These are phyloP conservation scores for Lampropteryx suffumata DNA, from an alignment of 2,888 invertebrate genomes.

Conservation along the genomic window DNA sequence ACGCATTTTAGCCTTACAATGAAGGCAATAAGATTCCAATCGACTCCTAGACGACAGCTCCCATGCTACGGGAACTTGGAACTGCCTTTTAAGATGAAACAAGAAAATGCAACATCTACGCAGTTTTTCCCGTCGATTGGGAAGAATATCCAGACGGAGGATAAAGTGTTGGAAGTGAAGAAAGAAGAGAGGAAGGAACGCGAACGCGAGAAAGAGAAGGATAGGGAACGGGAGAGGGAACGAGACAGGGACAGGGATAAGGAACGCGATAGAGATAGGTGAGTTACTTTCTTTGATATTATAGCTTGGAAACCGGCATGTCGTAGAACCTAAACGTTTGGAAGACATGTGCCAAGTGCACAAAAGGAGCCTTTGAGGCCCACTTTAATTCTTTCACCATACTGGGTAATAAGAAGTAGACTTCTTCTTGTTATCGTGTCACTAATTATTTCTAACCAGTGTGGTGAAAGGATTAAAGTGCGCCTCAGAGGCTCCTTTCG, in stretches of 20 bases:
- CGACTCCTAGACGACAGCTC: slow-evolving; percentile 64
- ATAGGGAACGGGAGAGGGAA: slow-evolving; percentile 46
- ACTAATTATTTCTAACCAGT: too few species aligned
- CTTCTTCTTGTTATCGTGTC: too few species aligned
- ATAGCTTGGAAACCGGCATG: too few species aligned
- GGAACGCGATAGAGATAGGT: slow-evolving; percentile 39
- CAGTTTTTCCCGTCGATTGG: slow-evolving; percentile 59
- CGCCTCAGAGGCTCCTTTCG: too few species aligned
- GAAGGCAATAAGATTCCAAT: slow-evolving; percentile 69
- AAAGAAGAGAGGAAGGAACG: slow-evolving; percentile 56
- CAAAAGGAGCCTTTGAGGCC: too few species aligned
- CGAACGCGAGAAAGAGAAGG: slow-evolving; percentile 50
- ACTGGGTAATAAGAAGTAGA: too few species aligned
- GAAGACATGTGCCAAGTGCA: too few species aligned
- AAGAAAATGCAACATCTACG: slow-evolving; percentile 52
- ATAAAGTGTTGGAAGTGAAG: slow-evolving; percentile 54
- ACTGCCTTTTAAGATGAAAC: slow-evolving; percentile 70
- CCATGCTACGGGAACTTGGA: slow-evolving; percentile 78
- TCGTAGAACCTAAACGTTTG: too few species aligned
- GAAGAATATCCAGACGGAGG: slow-evolving; percentile 52
- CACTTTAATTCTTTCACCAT: too few species aligned
- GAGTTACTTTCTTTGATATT: slow-evolving; percentile 22
- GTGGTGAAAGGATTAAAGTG: too few species aligned
- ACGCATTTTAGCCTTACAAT: slow-evolving; percentile 63
- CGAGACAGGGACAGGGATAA: slow-evolving; percentile 47